Evolutionary conservation across 1,140 invertebrate species (phyloP), one percentile per base, ranked within the genome.

Genomic region (Muscidifurax raptorellus): DNA sequence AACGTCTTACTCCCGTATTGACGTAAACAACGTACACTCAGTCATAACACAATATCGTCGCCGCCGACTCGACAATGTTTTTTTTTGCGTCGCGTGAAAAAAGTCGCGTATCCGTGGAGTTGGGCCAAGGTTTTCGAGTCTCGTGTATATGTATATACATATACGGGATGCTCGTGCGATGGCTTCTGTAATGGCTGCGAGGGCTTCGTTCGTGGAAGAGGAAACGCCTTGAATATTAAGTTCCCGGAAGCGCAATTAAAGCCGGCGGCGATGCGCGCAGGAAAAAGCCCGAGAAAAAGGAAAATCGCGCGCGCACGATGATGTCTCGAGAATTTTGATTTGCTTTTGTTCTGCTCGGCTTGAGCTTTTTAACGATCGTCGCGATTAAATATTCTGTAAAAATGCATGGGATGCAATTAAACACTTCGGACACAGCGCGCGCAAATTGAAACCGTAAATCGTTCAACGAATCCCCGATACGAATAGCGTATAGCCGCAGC

Each of bases 171-270:
- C 36, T 47, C 52, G 59, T 9, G n/a, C 15, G 28, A 22, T 66
- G 18, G 36, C 64, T 22, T 67, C 12, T 32, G 36, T 71, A 18
- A n/a, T 59, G 18, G 52, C 7, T 67, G 59, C 52, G 27, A 6
- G 25, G 64, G 32, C n/a, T 59, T 59, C 66, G n/a, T 80, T 80
- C 79, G n/a, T 81, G 69, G 79, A 81, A 81, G 36, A 52, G 44
- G 67, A 72, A 40, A 18, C 69, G 67, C 67, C 79, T 72, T 72
- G 79, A 72, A 71, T 72, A 81, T 72, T 81, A 59, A 72, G 79
- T 82, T 82, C 72, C 80, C 47, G 80, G 80, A 82, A 82, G 30
- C n/a, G 72, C 32, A 82, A 74, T 75, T 82, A 82, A 82, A 76
- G 52, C 9, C 47, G 40, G 40, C 79, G 79, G 77, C 22, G 30